phyloP scores from a whole-genome alignment of 2,113 vertebrate species.

The Gopherus evgoodei region DNA sequence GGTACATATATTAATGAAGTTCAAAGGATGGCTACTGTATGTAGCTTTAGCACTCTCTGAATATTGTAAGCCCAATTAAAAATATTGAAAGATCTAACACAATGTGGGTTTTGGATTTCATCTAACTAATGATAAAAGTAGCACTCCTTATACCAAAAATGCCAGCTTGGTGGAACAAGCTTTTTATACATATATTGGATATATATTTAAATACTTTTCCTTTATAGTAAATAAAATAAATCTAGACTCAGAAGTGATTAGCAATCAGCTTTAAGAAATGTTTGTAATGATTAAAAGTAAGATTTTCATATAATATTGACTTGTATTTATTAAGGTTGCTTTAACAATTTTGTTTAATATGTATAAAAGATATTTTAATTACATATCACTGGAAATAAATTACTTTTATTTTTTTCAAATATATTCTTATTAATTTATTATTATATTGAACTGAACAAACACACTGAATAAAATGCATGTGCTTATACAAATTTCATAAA shows the following conservation, averaged over 20 bases:
- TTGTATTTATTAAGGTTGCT: conserved; percentile 6
- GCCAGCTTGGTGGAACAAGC: background rate
- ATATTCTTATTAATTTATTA: conserved; percentile 19
- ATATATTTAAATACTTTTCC: background rate
- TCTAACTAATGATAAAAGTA: background rate
- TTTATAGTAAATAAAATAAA: background rate
- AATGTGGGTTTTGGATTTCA: background rate
- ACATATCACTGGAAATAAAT: conserved; percentile 6
- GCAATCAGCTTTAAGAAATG: conserved; percentile 2
- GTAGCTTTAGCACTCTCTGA: background rate
- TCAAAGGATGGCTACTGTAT: background rate
- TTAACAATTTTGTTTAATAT: background rate
- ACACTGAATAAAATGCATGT: background rate
- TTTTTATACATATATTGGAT: background rate
- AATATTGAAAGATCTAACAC: background rate
- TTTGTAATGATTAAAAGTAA: conserved; percentile 1
- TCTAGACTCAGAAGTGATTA: background rate
- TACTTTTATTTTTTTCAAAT: conserved; percentile 8
- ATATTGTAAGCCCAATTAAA: background rate
- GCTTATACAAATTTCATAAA: conserved; percentile 8
- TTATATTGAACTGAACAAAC: background rate
- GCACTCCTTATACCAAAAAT: background rate
- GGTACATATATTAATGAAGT: background rate
- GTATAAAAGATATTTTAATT: conserved; percentile 28
- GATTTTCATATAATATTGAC: background rate